These are phyloP conservation scores for Ctenopoma multispine DNA, from an alignment of 2,797 vertebrate genomes.

Conservation along the genomic window DNA sequence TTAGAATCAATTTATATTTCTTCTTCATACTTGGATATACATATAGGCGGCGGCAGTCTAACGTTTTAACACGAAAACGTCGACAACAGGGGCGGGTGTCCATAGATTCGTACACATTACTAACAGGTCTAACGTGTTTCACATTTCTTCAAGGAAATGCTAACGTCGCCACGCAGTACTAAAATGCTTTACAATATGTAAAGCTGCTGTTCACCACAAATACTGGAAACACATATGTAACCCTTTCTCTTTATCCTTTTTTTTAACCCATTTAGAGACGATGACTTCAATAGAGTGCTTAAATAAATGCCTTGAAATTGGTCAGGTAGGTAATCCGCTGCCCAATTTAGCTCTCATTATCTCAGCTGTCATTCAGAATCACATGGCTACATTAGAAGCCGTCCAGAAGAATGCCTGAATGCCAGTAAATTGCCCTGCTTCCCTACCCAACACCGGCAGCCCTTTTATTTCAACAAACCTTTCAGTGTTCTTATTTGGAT, in stretches of 20 bases:
- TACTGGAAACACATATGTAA: neutral
- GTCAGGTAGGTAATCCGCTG: constrained; percentile 45
- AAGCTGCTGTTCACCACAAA: neutral
- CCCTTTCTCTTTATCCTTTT: neutral
- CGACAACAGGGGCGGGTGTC: neutral
- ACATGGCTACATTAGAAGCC: constrained; percentile 19
- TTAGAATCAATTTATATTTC: too few relatives aligned
- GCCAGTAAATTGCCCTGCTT: constrained; percentile 30
- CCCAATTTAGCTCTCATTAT: constrained; percentile 44
- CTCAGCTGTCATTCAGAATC: constrained; percentile 49
- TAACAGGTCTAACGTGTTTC: neutral
- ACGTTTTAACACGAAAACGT: neutral
- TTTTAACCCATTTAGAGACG: neutral
- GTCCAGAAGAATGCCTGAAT: constrained; percentile 12
- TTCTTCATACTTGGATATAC: too few relatives aligned
- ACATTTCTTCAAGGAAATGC: too few relatives aligned
- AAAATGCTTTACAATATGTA: neutral
- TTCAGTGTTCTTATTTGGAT: constrained; percentile 69
- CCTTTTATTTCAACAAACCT: constrained; percentile 36
- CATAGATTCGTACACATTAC: neutral
- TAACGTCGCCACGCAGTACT: neutral
- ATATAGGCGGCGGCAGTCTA: too few relatives aligned
- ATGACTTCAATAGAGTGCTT: neutral
- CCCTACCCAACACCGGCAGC: constrained; percentile 17
- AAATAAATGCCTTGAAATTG: constrained; percentile 18